Evolutionary conservation across 2,888 invertebrate species (phyloP).

Genomic region (Chirona hameri): DNA sequence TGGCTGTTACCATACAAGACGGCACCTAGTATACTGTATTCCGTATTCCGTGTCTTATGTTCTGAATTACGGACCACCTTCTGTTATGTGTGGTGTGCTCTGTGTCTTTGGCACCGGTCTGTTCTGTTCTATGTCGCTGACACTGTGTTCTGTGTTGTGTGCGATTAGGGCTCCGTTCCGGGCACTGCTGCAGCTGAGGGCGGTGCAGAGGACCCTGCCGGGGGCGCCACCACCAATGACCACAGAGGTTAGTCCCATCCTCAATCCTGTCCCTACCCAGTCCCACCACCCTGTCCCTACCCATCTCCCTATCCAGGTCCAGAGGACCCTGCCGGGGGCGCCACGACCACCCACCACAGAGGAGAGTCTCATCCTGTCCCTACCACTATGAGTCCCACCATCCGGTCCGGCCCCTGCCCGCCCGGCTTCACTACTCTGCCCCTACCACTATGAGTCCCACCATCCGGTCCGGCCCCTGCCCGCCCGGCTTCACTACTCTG

Average conservation of each 20-base stretch:
- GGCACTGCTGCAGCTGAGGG: constrained; percentile 90
- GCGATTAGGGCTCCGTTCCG: constrained; percentile 81
- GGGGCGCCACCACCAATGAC: background rate
- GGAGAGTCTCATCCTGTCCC: constrained; percentile 33
- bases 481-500: too few species aligned
- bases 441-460: background rate
- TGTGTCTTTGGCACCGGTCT: too few species aligned
- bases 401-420: too few species aligned
- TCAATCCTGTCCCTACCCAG: background rate
- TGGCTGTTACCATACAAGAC: too few species aligned
- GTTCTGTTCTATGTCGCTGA: too few species aligned
- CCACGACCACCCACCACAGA: background rate
- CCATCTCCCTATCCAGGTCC: too few species aligned
- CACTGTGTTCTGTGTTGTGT: background rate
- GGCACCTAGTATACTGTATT: too few species aligned
- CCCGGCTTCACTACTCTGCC: background rate
- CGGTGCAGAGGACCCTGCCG: constrained; percentile 68
- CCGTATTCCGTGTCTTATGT: too few species aligned
- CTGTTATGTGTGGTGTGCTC: too few species aligned
- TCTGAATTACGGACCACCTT: too few species aligned
- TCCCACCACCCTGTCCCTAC: background rate
- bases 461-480: too few species aligned
- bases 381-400: background rate
- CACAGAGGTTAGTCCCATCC: constrained; percentile 47
- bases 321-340: constrained; percentile 56